These are phyloP conservation scores for Bacillus rossius DNA, from an alignment of 1,140 invertebrate genomes.

Conservation along the genomic window DNA sequence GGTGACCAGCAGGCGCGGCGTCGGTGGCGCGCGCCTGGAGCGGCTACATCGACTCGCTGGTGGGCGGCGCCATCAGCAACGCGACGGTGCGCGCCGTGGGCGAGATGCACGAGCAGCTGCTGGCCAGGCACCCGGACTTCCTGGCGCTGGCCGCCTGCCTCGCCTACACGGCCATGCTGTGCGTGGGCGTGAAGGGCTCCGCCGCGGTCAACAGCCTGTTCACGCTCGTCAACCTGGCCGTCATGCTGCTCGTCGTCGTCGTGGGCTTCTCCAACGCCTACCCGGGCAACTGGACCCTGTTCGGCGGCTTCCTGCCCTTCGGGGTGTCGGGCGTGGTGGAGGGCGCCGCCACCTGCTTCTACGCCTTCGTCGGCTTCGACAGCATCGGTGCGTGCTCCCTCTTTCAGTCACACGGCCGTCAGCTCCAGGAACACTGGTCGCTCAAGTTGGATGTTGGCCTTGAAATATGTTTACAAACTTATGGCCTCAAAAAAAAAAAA, in stretches of 20 bases:
- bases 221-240: conserved; percentile 68
- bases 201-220: conserved; percentile 75
- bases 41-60: conserved; percentile 82
- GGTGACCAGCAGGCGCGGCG: conserved; percentile 74
- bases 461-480: no score
- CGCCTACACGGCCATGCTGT: conserved; percentile 59
- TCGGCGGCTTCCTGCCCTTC: conserved; percentile 58
- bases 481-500: no score
- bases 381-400: conserved; percentile 56
- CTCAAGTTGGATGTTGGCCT: no score
- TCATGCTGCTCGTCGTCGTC: conserved; percentile 67
- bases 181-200: conserved; percentile 53
- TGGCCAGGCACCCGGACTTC: conserved; percentile 72
- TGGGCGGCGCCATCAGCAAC: conserved; percentile 73
- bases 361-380: conserved; percentile 82
- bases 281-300: conserved; percentile 65
- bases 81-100: conserved; percentile 65
- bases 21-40: conserved; percentile 91
- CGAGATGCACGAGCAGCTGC: conserved; percentile 61
- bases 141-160: conserved; percentile 72
- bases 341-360: conserved; percentile 85
- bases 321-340: conserved; percentile 70
- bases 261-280: conserved; percentile 78
- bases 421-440: no score
- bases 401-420: no score